Conservation (phyloP, 2,113 vertebrate species). For the Myocastor coypus region DNA sequence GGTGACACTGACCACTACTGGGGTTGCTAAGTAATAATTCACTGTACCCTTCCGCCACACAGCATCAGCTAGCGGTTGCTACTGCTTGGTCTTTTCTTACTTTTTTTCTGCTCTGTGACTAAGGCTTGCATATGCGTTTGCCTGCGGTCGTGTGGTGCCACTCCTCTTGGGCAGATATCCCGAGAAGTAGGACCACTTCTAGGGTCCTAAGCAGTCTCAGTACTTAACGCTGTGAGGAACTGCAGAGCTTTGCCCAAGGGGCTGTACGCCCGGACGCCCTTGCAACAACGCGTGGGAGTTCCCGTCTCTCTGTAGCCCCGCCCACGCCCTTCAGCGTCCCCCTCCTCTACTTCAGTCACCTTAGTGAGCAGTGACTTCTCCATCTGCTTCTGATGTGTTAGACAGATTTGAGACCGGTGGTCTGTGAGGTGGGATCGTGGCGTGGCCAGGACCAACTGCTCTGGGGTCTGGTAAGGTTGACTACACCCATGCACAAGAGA, state of each 20-base stretch:
- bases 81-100: neutral
- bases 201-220: neutral
- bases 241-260: neutral
- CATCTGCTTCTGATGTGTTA: neutral
- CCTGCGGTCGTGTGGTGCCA: neutral
- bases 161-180: neutral
- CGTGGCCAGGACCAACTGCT: neutral
- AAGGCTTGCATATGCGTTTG: neutral
- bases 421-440: neutral
- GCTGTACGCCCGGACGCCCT: neutral
- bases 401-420: neutral
- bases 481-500: neutral
- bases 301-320: neutral
- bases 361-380: neutral
- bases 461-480: neutral
- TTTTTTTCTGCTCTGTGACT: neutral
- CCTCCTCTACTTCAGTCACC: neutral
- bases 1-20: neutral
- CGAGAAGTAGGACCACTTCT: no score
- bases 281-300: neutral
- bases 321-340: neutral
- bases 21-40: neutral
- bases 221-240: neutral
- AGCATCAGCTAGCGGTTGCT: neutral
- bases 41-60: rapidly evolving